Evolutionary conservation across 2,113 vertebrate genomes (phyloP).

Genomic region (Planiliza haematocheilus): DNA sequence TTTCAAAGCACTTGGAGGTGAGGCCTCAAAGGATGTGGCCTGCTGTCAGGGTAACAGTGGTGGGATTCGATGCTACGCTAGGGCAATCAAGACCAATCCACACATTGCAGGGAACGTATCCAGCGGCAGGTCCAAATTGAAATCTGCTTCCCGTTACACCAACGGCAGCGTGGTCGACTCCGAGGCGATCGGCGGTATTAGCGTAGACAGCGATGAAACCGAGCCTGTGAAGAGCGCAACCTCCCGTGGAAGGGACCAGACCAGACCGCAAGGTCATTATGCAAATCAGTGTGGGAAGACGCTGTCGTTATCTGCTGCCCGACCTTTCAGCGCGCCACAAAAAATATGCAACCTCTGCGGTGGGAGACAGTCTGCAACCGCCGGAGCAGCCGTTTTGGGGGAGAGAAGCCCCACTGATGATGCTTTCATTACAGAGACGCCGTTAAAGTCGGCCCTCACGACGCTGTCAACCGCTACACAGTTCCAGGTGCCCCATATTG

Average conservation of each 20-base stretch:
- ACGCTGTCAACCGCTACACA: neutral
- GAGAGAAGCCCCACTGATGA: constrained; percentile 11
- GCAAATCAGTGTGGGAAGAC: constrained; percentile 51
- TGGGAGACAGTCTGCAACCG: constrained; percentile 61
- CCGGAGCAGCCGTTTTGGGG: constrained; percentile 7
- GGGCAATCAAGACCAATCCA: constrained; percentile 75
- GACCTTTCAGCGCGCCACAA: constrained; percentile 47
- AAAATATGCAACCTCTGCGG: constrained; percentile 78
- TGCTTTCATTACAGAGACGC: constrained; percentile 23
- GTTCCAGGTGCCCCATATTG: constrained; percentile 16
- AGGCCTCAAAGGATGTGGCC: constrained; percentile 65
- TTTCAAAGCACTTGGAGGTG: constrained; percentile 75
- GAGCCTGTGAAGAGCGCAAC: constrained; percentile 15
- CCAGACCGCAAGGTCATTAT: constrained; percentile 40
- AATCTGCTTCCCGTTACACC: constrained; percentile 66
- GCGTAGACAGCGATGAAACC: constrained; percentile 61
- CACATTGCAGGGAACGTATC: constrained; percentile 50
- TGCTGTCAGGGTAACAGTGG: constrained; percentile 51
- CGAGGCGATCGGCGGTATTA: constrained; percentile 81
- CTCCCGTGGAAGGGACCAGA: constrained; percentile 25
- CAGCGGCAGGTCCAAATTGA: constrained; percentile 54
- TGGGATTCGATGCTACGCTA: constrained; percentile 66
- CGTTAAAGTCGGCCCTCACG: constrained; percentile 28
- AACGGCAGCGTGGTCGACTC: constrained; percentile 84
- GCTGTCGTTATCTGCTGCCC: constrained; percentile 37